Percentiles rank a stretch among this genome's conserved stretches.
These are phyloP conservation scores for Cryptocephalus primarius DNA, from an alignment of 2,888 invertebrate species.

Conservation along the genomic window DNA sequence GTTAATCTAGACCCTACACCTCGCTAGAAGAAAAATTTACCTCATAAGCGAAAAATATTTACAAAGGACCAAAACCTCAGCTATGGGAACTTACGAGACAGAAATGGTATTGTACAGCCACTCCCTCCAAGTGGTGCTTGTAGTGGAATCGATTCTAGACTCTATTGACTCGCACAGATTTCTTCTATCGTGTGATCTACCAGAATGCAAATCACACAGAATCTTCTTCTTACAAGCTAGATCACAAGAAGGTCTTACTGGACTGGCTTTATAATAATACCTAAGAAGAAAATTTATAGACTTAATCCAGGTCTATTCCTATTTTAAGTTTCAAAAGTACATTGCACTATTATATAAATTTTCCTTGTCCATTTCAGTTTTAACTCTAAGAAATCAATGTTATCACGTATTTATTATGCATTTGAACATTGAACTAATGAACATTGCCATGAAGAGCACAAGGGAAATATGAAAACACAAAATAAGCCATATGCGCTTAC, in stretches of 20 bases:
- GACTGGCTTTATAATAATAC: slow-evolving; percentile 84
- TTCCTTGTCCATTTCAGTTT: too few species aligned
- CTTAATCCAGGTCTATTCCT: too few species aligned
- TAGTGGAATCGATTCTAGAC: slow-evolving; percentile 68
- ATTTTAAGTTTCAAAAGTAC: too few species aligned
- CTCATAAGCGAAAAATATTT: slow-evolving; percentile 1
- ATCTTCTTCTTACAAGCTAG: slow-evolving; percentile 77
- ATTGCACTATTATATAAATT: too few species aligned
- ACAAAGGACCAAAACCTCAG: slow-evolving; percentile 2
- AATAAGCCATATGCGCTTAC: too few species aligned
- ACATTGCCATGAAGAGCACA: too few species aligned
- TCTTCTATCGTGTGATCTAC: slow-evolving; percentile 76
- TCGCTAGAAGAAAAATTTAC: slow-evolving; percentile 8
- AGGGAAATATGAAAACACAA: too few species aligned
- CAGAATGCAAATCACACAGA: slow-evolving; percentile 78
- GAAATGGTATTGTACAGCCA: slow-evolving; percentile 82
- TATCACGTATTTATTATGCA: too few species aligned
- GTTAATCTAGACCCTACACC: slow-evolving; percentile 2
- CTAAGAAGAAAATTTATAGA: slow-evolving; percentile 36
- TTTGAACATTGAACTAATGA: too few species aligned
- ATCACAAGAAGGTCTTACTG: slow-evolving; percentile 70
- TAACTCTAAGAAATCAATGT: too few species aligned
- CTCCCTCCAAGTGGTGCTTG: slow-evolving; percentile 70
- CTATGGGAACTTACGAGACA: slow-evolving; percentile 63
- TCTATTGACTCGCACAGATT: slow-evolving; percentile 73